Base-by-base conservation (phyloP, 2,797 vertebrate genomes). In the Neomorphus geoffroyi region DNA sequence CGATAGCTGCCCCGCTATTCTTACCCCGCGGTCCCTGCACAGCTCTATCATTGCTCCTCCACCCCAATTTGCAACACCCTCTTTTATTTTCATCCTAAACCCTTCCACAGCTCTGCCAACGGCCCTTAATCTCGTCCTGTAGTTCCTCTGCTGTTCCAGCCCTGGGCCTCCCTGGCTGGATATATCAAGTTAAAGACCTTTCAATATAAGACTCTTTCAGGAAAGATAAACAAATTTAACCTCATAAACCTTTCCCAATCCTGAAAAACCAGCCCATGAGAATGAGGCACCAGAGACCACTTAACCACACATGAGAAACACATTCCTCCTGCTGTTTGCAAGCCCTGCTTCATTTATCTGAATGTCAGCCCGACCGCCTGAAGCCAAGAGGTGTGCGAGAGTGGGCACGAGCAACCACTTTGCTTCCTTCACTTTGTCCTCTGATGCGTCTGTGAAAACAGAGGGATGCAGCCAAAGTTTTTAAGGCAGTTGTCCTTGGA, bases 211-310 rank as follows among this genome's bases (percentile, higher is more conserved):
- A 72, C 86, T 93, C 89, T 90, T 90, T 82, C 90, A 92, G 77
- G 80, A 93, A 93, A 95, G 86, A 90, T 65, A 86, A 90, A 88
- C 92, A 88, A 92, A 90, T 93, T 92, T 86, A 95, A 95, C 93
- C 95, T 93, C 93, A 82, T 89, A 90, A 96, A 94, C 92, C 93
- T 95, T 92, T 93, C 80, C 93, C 93, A 45, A 72, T 86, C 93
- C 87, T 94, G 86, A 82, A 77, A 86, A 92, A 95, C 84, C 92
- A 90, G 86, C 86, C 72, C 1, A 33, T 60, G 80, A 95, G 84
- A 91, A 95, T 65, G 72, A 92, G 95, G 84, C 92, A 92, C 95
- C 90, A 88, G 93, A 93, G 86, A 92, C 77, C 95, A 93, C 89
- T 92, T 86, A 93, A 93, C 92, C 84, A 77, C 95, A 88, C 86